phyloP scores from a whole-genome alignment of 1,140 invertebrate genomes.

The Mactra quadrangularis region DNA sequence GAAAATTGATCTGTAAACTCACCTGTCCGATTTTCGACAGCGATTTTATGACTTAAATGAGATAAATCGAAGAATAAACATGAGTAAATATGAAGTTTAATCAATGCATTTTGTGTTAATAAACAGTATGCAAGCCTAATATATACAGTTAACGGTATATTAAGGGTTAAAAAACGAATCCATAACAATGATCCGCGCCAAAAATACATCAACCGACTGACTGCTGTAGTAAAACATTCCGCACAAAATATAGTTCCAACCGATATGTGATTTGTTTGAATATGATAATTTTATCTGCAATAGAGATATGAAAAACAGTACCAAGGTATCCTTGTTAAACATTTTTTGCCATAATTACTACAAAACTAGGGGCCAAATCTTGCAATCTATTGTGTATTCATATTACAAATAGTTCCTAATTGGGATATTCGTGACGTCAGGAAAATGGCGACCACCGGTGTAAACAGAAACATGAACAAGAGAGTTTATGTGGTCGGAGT shows the following conservation, averaged over 20 bases:
- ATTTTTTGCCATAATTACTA: too few species aligned
- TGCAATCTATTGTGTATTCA: neutral
- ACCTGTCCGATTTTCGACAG: slow-evolving; percentile 59
- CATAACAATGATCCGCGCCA: slow-evolving; percentile 76
- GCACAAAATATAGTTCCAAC: slow-evolving; percentile 36
- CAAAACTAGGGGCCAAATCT: neutral
- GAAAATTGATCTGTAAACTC: slow-evolving; percentile 60
- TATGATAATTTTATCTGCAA: neutral
- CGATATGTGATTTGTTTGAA: neutral
- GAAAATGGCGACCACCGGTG: slow-evolving; percentile 48
- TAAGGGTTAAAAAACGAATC: slow-evolving; percentile 48
- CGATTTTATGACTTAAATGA: slow-evolving; percentile 20
- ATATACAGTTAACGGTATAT: neutral
- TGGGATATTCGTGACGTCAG: slow-evolving; percentile 59
- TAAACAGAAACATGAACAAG: slow-evolving; percentile 46
- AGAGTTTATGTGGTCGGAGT: slow-evolving; percentile 96
- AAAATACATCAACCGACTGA: slow-evolving; percentile 74
- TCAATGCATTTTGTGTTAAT: slow-evolving; percentile 50
- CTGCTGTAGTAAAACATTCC: slow-evolving; percentile 52
- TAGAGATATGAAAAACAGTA: neutral
- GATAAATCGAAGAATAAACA: slow-evolving; percentile 7
- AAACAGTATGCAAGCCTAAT: neutral
- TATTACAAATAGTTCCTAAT: slow-evolving; percentile 57
- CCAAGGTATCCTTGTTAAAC: too few species aligned
- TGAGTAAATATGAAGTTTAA: slow-evolving; percentile 52